Evolutionary conservation across 2,888 invertebrate species (phyloP), one percentile per base, ranked within the genome.

Genomic region (Marasmarcha lunaedactyla): DNA sequence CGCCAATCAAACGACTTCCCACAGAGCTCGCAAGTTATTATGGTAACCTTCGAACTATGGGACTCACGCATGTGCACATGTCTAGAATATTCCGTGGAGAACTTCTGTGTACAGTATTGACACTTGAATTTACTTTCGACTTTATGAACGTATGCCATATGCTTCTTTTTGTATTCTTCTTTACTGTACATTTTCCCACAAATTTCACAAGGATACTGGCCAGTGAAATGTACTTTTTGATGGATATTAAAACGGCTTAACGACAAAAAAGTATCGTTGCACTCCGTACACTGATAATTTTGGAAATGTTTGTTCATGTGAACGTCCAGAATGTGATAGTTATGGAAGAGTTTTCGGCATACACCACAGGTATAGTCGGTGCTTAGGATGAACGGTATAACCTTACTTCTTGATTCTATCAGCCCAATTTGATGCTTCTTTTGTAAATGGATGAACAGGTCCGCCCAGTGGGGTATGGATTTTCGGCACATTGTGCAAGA

Each of bases 181-280:
- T 77, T 42, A 0, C 63, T 55, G 42, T 85, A 87, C 0, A 73
- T 64, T 48, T 85, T 85, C 0, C 63, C 54, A 46, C 86, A 87
- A 0, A 57, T 48, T 0, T 63, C 56, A 42, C 86, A 86, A 0
- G 64, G 63, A 42, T 54, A 77, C 1, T 59, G 65, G 0, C 76
- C 85, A 0, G 58, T 57, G 3, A 64, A 65, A 42, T 86, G 86
- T 0, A 68, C 73, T 37, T 68, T 60, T 0, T 65, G 43, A 41
- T 85, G 86, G 6, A 62, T 64, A 14, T 63, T 66, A 0, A 72
- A 35, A 0, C 77, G 45, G 0, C 27, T 45, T 0, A 45, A 43
- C 0, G 68, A 49, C 0, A 73, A 12, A 35, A 68, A 79, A 0
- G 69, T 56, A 2, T 70, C 71, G 0, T 76, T 78, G 10, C 78